phyloP scores from a whole-genome alignment of 2,797 vertebrate species.

The Mionectes olivaceus region DNA sequence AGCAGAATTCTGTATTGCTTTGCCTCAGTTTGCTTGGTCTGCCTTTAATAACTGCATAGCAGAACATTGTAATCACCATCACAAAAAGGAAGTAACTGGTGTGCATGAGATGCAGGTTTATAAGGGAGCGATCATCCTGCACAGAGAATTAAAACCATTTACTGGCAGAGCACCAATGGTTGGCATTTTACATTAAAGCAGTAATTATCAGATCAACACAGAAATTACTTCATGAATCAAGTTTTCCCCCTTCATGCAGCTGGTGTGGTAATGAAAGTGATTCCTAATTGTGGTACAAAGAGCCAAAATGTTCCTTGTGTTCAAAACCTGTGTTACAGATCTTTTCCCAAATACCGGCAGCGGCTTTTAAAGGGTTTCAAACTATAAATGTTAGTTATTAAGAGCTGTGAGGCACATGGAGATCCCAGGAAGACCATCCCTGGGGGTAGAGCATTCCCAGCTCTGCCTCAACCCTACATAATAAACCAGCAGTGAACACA shows the following conservation, averaged over 20 bases:
- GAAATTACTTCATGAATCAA: slow-evolving; percentile 12
- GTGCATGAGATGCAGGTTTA: slow-evolving; percentile 99
- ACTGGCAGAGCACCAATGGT: not conserved
- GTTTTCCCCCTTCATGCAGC: not conserved
- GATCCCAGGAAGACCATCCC: not conserved
- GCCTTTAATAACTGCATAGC: slow-evolving; percentile 98
- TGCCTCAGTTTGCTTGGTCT: slow-evolving; percentile 94
- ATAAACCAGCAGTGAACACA: not conserved
- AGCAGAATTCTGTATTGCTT: slow-evolving; percentile 90
- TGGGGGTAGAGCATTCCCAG: not conserved
- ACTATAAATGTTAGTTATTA: not conserved
- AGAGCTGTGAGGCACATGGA: not conserved
- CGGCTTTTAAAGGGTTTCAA: not conserved
- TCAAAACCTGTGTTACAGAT: not conserved
- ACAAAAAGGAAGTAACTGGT: slow-evolving; percentile 99
- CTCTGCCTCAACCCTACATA: not conserved
- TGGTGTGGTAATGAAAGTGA: not conserved
- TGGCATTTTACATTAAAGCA: not conserved
- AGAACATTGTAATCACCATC: slow-evolving; percentile 99
- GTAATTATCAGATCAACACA: not conserved
- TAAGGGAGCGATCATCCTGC: slow-evolving; percentile 97
- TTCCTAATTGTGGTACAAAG: not conserved
- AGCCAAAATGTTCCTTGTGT: not conserved
- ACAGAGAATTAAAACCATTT: slow-evolving; percentile 13
- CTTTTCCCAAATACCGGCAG: not conserved